Evolutionary conservation across 2,888 invertebrate species (phyloP).

Genomic region (Cylloceria caligata): DNA sequence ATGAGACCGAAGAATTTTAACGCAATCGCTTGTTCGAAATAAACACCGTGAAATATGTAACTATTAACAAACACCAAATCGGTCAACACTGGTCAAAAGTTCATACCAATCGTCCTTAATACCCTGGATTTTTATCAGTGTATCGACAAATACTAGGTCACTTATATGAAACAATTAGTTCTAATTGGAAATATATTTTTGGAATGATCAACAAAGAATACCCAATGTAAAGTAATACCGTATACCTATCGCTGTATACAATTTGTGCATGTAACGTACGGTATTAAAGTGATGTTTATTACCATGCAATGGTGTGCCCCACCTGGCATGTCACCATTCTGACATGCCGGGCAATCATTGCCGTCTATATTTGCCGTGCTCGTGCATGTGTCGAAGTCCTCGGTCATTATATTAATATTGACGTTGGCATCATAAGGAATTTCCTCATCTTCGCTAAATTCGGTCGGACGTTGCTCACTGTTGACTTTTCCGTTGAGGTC

Average conservation of each 20-base stretch:
- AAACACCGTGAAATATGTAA: no score
- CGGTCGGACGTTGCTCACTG: neutral
- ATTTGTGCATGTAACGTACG: neutral
- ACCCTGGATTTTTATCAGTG: no score
- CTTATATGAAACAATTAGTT: no score
- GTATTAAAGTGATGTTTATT: neutral
- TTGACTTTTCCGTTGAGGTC: neutral
- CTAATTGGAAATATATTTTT: no score
- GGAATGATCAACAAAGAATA: no score
- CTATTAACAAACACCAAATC: no score
- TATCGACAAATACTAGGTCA: no score
- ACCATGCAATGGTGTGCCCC: constrained; percentile 45
- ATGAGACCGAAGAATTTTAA: no score
- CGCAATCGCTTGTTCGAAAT: no score
- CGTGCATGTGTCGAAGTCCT: neutral
- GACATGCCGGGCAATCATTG: constrained; percentile 31
- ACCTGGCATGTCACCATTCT: constrained; percentile 33
- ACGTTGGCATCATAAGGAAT: neutral
- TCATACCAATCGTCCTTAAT: no score
- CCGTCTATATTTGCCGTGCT: neutral
- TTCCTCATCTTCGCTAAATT: neutral
- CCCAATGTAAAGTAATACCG: no score
- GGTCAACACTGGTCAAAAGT: no score
- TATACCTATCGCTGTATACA: neutral
- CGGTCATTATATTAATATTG: neutral